phyloP scores from a whole-genome alignment of 1,140 invertebrate species.

The Heterodera carotae region DNA sequence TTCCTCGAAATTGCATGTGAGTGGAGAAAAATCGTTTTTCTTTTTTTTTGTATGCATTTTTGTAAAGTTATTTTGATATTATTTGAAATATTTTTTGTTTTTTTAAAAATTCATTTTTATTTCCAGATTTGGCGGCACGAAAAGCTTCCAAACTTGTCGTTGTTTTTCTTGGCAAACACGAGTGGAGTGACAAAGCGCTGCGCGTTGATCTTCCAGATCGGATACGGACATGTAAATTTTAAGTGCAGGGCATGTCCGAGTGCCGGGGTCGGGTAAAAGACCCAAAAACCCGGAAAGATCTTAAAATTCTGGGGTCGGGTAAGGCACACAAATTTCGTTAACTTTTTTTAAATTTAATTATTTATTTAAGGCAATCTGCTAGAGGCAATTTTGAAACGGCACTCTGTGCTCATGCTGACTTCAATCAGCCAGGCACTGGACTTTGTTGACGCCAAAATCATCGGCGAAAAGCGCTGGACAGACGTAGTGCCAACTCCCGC shows the following conservation, averaged over 20 bases:
- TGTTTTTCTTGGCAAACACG: slow-evolving; percentile 59
- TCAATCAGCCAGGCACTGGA: slow-evolving; percentile 61
- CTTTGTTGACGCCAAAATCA: slow-evolving; percentile 64
- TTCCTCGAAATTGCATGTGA: slow-evolving; percentile 61
- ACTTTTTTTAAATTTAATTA: neutral
- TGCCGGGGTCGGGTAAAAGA: too few species aligned
- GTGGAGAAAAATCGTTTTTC: neutral
- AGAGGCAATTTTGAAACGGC: slow-evolving; percentile 58
- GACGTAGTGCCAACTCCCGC: slow-evolving; percentile 51
- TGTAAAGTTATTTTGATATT: too few species aligned
- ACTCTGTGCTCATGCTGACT: slow-evolving; percentile 58
- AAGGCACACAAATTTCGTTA: neutral
- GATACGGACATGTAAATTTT: slow-evolving; percentile 51
- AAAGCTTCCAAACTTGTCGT: slow-evolving; percentile 63
- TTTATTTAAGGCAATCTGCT: slow-evolving; percentile 40
- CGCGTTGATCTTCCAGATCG: slow-evolving; percentile 60
- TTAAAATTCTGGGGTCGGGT: too few species aligned
- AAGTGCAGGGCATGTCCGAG: too few species aligned
- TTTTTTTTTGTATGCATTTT: too few species aligned
- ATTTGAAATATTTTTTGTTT: too few species aligned
- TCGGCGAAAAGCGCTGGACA: slow-evolving; percentile 57
- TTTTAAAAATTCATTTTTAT: neutral
- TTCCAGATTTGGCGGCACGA: slow-evolving; percentile 56
- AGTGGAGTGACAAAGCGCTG: slow-evolving; percentile 64
- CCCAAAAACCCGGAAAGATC: too few species aligned